Evolutionary conservation across 2,113 vertebrate species (phyloP).

Genomic region (Recurvirostra avosetta): DNA sequence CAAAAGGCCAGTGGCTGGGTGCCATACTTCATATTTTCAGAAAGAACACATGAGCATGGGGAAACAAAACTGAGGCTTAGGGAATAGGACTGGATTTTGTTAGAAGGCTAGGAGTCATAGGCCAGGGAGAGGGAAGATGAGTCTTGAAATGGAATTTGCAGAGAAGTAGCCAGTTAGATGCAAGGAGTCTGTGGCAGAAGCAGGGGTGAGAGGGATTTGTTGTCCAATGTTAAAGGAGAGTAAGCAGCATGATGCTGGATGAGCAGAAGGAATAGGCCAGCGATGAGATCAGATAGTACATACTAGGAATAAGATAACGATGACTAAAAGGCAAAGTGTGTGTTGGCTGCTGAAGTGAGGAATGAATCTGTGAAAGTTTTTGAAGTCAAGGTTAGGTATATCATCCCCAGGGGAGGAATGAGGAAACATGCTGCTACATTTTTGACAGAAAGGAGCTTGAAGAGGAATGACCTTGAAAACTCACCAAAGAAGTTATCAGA

Average conservation of each 20-base stretch:
- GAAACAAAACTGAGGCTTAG: background rate
- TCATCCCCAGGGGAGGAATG: background rate
- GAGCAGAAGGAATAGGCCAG: background rate
- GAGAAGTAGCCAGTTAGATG: background rate
- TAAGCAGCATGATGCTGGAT: background rate
- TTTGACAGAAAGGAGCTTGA: background rate
- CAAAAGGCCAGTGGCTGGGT: background rate
- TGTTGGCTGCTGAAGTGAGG: background rate
- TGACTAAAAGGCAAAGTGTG: background rate
- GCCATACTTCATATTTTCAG: background rate
- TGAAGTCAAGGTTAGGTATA: background rate
- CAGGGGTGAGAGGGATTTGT: background rate
- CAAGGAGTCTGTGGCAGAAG: background rate
- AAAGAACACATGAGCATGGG: background rate
- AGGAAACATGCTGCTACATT: background rate
- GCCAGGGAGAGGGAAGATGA: background rate
- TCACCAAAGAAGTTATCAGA: background rate
- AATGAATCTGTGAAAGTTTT: background rate
- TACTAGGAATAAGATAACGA: background rate
- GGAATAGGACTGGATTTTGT: background rate
- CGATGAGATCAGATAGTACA: background rate
- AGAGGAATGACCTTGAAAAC: background rate
- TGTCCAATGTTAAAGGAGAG: background rate
- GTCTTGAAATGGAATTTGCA: background rate
- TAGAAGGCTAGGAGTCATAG: slow-evolving; percentile 11